Evolutionary conservation across 2,797 vertebrate genomes (phyloP), one percentile per base, ranked within the genome.

Genomic region (Sebastes vulpes): DNA sequence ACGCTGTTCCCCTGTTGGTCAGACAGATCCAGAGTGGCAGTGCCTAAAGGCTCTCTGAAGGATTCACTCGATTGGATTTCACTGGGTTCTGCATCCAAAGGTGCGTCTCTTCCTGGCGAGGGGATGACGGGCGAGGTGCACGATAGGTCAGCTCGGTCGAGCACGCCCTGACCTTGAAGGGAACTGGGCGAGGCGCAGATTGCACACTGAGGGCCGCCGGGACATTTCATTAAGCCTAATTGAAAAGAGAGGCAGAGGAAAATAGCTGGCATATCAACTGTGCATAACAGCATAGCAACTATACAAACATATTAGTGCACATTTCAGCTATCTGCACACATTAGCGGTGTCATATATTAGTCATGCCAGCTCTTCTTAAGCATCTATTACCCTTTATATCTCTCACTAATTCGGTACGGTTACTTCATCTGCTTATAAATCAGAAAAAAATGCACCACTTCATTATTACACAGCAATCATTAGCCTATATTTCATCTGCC

Each of bases 1-100:
- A 97, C 97, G 4, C 84, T 85, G 82, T 97, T 97, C 12, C 97
- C 97, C 54, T 98, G 97, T 23, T 98, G 96, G 74, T 99, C 98
- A 0, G 96, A 97, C 74, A 99, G 92, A 78, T 95, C 96, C 65
- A 99, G 48, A 16, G 94, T 94, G 21, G 97, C 75, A 12, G 92
- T 94, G 90, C 98, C 98, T 0, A 95, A 78, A 2, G 95, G 92
- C 3, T 92, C 87, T 59, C 75, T 95, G 84, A 96, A 92, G 0
- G 91, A 85, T 50, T 96, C 90, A 14, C 82, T 79, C 38, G 93
- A 68, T 23, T 92, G 79, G 10, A 93, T 84, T 5, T 94, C 92
- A 81, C n/a, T 93, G 1, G 87, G 71, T 73, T 85, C 86, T 35
- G 94, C 90, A 75, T 89, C 95, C 26, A 68, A 68, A 32, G 46